Evolutionary conservation across 2,113 vertebrate genomes (phyloP).

Genomic region (Helogale parvula): DNA sequence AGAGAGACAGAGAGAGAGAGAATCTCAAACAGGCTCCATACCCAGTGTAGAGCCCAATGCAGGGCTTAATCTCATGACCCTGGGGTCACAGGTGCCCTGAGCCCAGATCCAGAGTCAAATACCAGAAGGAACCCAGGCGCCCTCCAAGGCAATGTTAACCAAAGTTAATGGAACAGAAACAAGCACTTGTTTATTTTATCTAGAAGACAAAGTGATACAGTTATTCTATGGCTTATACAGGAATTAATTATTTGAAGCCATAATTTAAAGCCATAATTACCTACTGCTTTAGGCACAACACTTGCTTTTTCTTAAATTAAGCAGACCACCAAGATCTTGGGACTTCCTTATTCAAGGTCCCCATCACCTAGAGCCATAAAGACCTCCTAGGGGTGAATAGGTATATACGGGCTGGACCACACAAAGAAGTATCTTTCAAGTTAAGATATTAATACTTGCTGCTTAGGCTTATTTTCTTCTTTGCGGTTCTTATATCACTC

Average conservation of each 20-base stretch:
- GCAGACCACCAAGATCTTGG: background rate
- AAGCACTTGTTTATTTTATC: background rate
- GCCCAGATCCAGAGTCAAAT: too few relatives aligned
- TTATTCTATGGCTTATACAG: background rate
- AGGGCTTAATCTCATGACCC: too few relatives aligned
- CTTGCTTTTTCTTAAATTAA: background rate
- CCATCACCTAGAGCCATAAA: background rate
- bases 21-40: too few relatives aligned
- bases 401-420: background rate
- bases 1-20: too few relatives aligned
- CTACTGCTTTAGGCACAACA: background rate
- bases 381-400: background rate
- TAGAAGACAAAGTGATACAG: background rate
- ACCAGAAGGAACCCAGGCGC: too few relatives aligned
- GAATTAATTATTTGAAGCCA: background rate
- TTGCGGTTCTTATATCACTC: background rate
- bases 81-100: too few relatives aligned
- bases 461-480: background rate
- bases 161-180: background rate
- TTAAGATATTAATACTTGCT: background rate
- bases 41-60: too few relatives aligned
- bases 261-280: background rate
- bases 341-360: background rate
- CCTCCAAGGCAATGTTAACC: background rate
- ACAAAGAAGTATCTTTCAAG: background rate